Evolutionary conservation across 2,113 vertebrate species (phyloP).

Genomic region (Caretta caretta): DNA sequence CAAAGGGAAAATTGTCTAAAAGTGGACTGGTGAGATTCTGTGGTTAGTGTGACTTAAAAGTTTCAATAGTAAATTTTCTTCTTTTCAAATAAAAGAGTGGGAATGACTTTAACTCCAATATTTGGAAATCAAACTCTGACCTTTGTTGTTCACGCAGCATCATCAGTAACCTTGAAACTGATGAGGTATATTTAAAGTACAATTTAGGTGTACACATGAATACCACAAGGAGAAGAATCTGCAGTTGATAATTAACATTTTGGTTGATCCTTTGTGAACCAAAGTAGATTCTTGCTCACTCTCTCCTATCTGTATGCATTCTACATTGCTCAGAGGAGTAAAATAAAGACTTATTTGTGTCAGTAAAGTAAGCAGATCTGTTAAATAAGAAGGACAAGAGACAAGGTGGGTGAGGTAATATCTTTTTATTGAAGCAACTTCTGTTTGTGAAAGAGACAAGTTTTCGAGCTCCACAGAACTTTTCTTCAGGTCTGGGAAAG

Average conservation of each 20-base stretch:
- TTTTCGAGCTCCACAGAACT: not conserved
- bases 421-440: not conserved
- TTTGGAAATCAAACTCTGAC: not conserved
- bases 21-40: not conserved
- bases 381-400: not conserved
- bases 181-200: not conserved
- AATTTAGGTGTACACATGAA: not conserved
- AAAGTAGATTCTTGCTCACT: not conserved
- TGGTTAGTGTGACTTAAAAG: not conserved
- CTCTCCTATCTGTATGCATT: not conserved
- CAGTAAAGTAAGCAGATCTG: constrained; percentile 15
- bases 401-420: not conserved
- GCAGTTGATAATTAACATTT: not conserved
- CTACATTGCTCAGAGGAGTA: not conserved
- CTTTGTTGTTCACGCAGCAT: not conserved
- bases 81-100: not conserved
- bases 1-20: constrained; percentile 3
- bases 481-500: not conserved
- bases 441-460: not conserved
- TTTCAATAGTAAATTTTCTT: not conserved
- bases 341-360: not conserved
- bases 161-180: not conserved
- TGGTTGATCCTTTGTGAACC: not conserved
- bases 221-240: not conserved
- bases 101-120: not conserved